Conservation (phyloP, 2,113 vertebrate genomes). For the Elgaria multicarinata region DNA sequence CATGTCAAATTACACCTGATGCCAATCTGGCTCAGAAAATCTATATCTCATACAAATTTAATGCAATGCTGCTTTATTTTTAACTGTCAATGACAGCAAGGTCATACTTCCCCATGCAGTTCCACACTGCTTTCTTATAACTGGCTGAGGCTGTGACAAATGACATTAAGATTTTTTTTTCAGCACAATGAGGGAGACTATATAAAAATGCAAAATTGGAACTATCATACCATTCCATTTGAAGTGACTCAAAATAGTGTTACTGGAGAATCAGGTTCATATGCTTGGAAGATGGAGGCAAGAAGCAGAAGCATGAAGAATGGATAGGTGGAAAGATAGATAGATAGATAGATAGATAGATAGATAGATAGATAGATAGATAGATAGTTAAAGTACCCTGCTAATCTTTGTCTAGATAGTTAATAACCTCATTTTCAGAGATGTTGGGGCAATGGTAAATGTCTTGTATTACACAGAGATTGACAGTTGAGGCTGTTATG, state of each 20-base stretch:
- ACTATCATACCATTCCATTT: conserved; percentile 10
- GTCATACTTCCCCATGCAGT: background rate
- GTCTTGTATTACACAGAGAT: background rate
- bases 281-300: conserved; percentile 8
- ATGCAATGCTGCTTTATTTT: conserved; percentile 21
- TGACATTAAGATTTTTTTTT: conserved; percentile 48
- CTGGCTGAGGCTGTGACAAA: conserved; percentile 33
- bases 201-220: conserved; percentile 12
- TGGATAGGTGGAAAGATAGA: no score
- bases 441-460: background rate
- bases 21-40: conserved; percentile 21
- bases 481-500: background rate
- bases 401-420: conserved; percentile 35
- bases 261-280: background rate
- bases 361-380: no score
- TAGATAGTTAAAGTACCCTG: conserved; percentile 42
- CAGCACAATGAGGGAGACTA: conserved; percentile 13
- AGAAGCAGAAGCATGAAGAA: background rate
- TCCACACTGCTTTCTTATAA: conserved; percentile 23
- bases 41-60: conserved; percentile 38
- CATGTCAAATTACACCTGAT: conserved; percentile 31
- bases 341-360: no score
- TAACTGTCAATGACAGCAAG: conserved; percentile 31
- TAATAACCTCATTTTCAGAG: conserved; percentile 35
- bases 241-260: conserved; percentile 28